These are phyloP conservation scores for Microtus pennsylvanicus DNA, from an alignment of 2,113 vertebrate species.

Conservation along the genomic window DNA sequence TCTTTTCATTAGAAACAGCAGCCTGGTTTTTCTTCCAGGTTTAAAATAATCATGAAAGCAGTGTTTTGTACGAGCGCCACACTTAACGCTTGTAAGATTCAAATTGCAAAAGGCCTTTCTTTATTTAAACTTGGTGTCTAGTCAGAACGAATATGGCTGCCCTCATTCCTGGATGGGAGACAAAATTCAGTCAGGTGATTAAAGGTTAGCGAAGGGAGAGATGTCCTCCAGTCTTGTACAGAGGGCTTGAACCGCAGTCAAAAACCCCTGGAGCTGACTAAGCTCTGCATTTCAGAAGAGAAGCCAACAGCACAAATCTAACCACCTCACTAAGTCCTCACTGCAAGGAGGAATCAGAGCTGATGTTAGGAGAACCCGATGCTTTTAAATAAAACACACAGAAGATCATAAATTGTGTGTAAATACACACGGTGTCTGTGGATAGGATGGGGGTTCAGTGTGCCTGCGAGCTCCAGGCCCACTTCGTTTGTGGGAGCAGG, in stretches of 20 bases:
- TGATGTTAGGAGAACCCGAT: background rate
- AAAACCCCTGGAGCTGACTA: background rate
- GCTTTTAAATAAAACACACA: constrained; percentile 38
- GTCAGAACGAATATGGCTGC: background rate
- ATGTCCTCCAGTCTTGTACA: background rate
- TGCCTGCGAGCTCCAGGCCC: background rate
- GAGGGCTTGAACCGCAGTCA: background rate
- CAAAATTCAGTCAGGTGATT: background rate
- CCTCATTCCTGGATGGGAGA: background rate
- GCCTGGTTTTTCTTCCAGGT: background rate
- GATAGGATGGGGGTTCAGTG: background rate
- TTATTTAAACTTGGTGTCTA: background rate
- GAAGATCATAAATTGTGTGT: background rate
- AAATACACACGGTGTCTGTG: background rate
- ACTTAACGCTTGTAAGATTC: background rate
- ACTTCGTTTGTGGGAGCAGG: rapidly evolving
- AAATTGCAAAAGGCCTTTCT: background rate
- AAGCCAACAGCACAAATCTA: background rate
- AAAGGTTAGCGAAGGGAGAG: background rate
- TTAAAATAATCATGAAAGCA: constrained; percentile 19
- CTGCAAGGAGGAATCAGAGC: background rate
- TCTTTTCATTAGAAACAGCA: background rate
- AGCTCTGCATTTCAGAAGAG: background rate
- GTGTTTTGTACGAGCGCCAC: background rate
- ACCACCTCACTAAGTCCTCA: background rate